A percentile compares a stretch with the other conserved stretches of the same genome.
These are phyloP conservation scores for Pantherophis vulpinus DNA, from an alignment of 2,797 vertebrate species.

Conservation along the genomic window DNA sequence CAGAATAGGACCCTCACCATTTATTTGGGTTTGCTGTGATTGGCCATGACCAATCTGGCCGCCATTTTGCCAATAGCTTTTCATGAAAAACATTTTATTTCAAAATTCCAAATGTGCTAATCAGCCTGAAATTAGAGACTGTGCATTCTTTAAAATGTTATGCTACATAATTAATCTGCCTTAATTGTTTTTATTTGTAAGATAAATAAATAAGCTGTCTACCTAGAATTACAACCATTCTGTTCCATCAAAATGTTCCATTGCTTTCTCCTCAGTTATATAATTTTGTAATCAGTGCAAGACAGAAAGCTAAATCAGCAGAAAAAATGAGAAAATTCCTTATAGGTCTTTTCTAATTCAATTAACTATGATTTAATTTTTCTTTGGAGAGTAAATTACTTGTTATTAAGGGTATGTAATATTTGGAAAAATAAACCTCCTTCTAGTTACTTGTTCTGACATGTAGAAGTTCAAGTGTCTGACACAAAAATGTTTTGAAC, in stretches of 20 bases:
- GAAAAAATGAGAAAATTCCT: slow-evolving; percentile 53
- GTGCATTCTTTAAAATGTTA: neutral
- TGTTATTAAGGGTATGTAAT: slow-evolving; percentile 54
- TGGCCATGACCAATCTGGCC: neutral
- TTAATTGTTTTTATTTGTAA: neutral
- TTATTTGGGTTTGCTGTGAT: neutral
- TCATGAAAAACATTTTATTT: neutral
- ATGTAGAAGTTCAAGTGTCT: slow-evolving; percentile 35
- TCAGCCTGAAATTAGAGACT: neutral
- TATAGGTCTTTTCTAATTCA: slow-evolving; percentile 49
- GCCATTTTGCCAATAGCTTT: neutral
- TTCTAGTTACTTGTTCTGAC: slow-evolving; percentile 39
- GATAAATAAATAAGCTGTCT: slow-evolving; percentile 6
- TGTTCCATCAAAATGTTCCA: slow-evolving; percentile 20
- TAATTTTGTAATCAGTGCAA: slow-evolving; percentile 17
- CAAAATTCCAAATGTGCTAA: neutral
- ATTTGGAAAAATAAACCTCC: slow-evolving; percentile 39
- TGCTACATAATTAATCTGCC: slow-evolving; percentile 12
- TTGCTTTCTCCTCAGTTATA: neutral
- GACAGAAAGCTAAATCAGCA: slow-evolving; percentile 46
- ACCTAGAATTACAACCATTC: slow-evolving; percentile 12
- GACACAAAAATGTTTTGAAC: slow-evolving; percentile 34
- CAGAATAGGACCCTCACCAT: neutral
- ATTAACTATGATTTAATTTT: slow-evolving; percentile 44
- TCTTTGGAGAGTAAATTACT: slow-evolving; percentile 52